Conservation (phyloP, 2,888 invertebrate species). For the Cremastinae sp. region DNA sequence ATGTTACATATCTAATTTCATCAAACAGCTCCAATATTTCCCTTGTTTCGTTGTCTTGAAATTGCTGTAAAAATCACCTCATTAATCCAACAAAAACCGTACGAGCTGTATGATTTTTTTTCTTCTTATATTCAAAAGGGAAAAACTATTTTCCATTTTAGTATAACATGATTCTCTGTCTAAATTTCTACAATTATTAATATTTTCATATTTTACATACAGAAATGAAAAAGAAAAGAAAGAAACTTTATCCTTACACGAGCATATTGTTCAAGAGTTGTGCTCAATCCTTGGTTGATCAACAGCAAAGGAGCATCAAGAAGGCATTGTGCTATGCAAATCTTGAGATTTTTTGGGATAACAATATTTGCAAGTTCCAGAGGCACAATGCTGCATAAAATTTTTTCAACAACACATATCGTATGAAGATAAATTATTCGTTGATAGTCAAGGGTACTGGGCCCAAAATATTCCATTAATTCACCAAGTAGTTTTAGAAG, state of each 20-base stretch:
- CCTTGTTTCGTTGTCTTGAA: slow-evolving; percentile 75
- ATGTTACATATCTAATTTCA: slow-evolving; percentile 78
- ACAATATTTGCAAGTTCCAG: slow-evolving; percentile 77
- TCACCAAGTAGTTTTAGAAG: slow-evolving; percentile 83
- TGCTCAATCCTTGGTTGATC: slow-evolving; percentile 80
- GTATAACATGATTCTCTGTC: too few relatives aligned
- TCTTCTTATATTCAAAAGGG: slow-evolving; percentile 20
- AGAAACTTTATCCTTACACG: slow-evolving; percentile 75
- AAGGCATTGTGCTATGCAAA: slow-evolving; percentile 77
- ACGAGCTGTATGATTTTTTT: too few relatives aligned
- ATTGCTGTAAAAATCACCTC: slow-evolving; percentile 75
- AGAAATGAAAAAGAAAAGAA: slow-evolving; percentile 20
- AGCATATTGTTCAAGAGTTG: slow-evolving; percentile 79
- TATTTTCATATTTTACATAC: too few relatives aligned
- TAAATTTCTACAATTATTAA: too few relatives aligned
- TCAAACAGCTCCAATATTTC: slow-evolving; percentile 79
- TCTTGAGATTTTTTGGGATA: slow-evolving; percentile 80
- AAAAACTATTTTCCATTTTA: neutral
- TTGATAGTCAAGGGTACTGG: slow-evolving; percentile 71
- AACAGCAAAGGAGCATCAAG: slow-evolving; percentile 81
- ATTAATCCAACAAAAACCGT: slow-evolving; percentile 19
- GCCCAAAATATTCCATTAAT: slow-evolving; percentile 71
- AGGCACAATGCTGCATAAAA: slow-evolving; percentile 79
- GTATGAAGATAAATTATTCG: slow-evolving; percentile 81
- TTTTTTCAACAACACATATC: slow-evolving; percentile 77